Percentiles rank a stretch among this genome's conserved stretches.
These are phyloP conservation scores for Trachelipus rathkii DNA, from an alignment of 1,140 invertebrate species.

Conservation along the genomic window DNA sequence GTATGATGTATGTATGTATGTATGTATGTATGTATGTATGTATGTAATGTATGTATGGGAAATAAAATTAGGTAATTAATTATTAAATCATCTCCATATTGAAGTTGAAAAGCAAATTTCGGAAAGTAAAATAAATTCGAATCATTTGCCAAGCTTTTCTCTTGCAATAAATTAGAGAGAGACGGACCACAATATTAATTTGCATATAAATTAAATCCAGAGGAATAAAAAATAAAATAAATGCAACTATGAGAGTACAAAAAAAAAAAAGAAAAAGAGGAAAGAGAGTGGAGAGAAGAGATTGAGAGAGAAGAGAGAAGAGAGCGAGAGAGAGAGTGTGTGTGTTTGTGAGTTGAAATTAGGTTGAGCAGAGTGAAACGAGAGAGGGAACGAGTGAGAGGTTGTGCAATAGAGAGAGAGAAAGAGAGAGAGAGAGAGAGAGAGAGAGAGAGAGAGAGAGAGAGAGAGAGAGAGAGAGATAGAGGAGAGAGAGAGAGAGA, in stretches of 20 bases:
- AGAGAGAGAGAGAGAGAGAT: neutral
- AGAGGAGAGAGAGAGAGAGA: neutral
- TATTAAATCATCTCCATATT: slow-evolving; percentile 13
- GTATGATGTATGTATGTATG: too few relatives aligned
- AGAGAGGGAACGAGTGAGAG: slow-evolving; percentile 13
- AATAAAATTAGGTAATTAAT: neutral
- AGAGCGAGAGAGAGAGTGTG: neutral
- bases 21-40: slow-evolving; percentile 24
- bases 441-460: neutral
- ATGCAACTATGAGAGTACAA: slow-evolving; percentile 17
- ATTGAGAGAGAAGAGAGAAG: neutral
- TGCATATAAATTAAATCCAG: slow-evolving; percentile 2
- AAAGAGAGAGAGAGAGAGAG: slow-evolving; percentile 12
- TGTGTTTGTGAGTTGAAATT: neutral
- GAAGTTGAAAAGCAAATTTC: neutral
- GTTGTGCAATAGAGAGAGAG: neutral
- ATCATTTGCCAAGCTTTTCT: slow-evolving; percentile 10
- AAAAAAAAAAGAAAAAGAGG: neutral
- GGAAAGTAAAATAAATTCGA: neutral
- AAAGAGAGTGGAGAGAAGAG: neutral
- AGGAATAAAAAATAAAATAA: neutral
- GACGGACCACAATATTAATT: slow-evolving; percentile 6
- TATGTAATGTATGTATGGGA: slow-evolving; percentile 16
- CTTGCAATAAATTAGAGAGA: slow-evolving; percentile 2
- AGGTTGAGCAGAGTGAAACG: too few relatives aligned